Percentiles rank a stretch among this genome's conserved stretches.
phyloP scores from a whole-genome alignment of 2,888 invertebrate species.

The Drosophila mimetica region DNA sequence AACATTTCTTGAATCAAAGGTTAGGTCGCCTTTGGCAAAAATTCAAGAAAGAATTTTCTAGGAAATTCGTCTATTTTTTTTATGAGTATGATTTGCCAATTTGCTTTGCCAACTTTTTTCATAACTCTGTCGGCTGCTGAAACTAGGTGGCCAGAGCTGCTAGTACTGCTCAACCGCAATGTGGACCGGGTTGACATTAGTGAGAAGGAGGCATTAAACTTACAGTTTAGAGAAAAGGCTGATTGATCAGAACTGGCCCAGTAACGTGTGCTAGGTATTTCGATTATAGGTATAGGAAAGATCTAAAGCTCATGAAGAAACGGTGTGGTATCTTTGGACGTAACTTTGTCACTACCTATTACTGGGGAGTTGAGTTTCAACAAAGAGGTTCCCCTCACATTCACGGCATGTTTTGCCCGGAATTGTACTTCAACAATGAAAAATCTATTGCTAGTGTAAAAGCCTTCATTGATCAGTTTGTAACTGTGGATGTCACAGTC shows the following conservation, averaged over 20 bases:
- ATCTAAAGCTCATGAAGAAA: not conserved
- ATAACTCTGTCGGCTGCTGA: not conserved
- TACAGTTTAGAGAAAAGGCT: not conserved
- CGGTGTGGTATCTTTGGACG: not conserved
- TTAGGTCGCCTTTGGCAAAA: too few relatives aligned
- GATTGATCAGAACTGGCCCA: not conserved
- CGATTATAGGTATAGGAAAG: not conserved
- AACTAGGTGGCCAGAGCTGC: not conserved
- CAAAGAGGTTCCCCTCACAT: not conserved
- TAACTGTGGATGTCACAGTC: not conserved
- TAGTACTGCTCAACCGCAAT: not conserved
- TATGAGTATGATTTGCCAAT: too few relatives aligned
- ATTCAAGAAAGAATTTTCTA: too few relatives aligned
- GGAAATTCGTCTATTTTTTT: too few relatives aligned
- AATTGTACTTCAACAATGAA: not conserved
- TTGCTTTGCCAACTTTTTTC: too few relatives aligned
- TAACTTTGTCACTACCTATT: not conserved
- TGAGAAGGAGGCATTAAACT: not conserved
- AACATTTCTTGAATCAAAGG: too few relatives aligned
- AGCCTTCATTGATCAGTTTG: conserved; percentile 1
- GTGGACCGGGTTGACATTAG: not conserved
- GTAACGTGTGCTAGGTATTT: not conserved
- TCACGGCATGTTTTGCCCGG: not conserved
- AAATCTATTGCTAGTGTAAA: not conserved
- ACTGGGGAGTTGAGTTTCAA: not conserved